Evolutionary conservation across 2,113 vertebrate genomes (phyloP).

Genomic region (Maccullochella peelii): DNA sequence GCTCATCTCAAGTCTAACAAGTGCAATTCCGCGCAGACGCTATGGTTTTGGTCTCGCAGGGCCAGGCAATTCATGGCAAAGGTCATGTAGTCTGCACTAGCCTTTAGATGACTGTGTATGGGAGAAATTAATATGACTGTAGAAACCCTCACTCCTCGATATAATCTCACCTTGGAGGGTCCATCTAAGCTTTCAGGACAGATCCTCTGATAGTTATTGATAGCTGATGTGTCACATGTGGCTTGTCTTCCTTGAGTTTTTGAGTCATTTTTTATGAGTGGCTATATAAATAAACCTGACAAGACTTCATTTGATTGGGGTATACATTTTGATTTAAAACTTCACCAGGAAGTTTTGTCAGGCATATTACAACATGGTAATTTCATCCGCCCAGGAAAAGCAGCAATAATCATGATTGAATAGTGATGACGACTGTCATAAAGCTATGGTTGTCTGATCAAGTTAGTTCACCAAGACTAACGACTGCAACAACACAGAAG

Average conservation of each 20-base stretch:
- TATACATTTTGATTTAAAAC: slow-evolving; percentile 52
- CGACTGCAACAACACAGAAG: slow-evolving; percentile 73
- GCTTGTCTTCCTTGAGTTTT: background rate
- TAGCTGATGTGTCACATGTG: background rate
- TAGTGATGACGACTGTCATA: slow-evolving; percentile 80
- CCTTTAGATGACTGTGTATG: background rate
- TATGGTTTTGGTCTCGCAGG: background rate
- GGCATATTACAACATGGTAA: slow-evolving; percentile 63
- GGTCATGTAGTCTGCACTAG: background rate
- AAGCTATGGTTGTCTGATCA: slow-evolving; percentile 84
- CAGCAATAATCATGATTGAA: slow-evolving; percentile 80
- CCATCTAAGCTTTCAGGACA: background rate
- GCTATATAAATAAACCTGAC: slow-evolving; percentile 36
- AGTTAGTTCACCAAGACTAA: slow-evolving; percentile 82
- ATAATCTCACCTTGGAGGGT: background rate
- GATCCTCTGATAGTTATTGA: background rate
- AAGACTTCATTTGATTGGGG: slow-evolving; percentile 17
- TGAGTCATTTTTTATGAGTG: slow-evolving; percentile 19
- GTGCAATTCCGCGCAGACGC: background rate
- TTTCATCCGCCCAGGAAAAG: slow-evolving; percentile 60
- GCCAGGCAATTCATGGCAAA: background rate
- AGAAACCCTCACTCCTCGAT: background rate
- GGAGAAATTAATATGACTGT: background rate
- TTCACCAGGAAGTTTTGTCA: slow-evolving; percentile 57
- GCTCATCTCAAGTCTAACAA: background rate